Evolutionary conservation across 2,797 vertebrate genomes (phyloP).

Genomic region (Argyrosomus regius): DNA sequence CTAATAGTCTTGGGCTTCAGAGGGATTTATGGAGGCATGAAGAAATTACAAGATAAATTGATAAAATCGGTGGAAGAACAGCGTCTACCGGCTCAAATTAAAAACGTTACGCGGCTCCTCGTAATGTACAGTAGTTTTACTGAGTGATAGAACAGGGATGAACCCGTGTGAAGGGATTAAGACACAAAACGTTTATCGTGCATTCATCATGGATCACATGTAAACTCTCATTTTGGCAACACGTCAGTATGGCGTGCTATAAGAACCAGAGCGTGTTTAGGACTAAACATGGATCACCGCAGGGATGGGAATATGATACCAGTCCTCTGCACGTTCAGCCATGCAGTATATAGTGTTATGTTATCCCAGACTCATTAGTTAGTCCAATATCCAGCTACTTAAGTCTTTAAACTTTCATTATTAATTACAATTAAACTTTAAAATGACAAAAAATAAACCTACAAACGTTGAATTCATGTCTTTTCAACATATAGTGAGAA

Average conservation of each 20-base stretch:
- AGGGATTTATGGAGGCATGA: conserved; percentile 37
- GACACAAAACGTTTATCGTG: conserved; percentile 1
- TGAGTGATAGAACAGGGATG: not conserved
- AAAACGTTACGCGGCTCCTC: not conserved
- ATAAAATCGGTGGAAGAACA: conserved; percentile 27
- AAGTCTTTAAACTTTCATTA: not conserved
- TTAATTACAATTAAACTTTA: too few species aligned
- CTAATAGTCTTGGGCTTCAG: conserved; percentile 59
- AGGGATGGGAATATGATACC: too few species aligned
- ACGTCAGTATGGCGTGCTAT: not conserved
- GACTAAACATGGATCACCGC: not conserved
- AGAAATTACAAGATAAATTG: conserved; percentile 14
- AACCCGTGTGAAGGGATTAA: not conserved
- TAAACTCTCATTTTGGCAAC: conserved; percentile 20
- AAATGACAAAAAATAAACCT: too few species aligned
- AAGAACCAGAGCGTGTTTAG: not conserved
- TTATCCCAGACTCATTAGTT: not conserved
- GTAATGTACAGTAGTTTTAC: not conserved
- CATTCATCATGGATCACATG: conserved; percentile 9
- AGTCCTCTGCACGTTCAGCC: not conserved
- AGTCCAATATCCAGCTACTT: not conserved
- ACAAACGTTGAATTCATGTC: too few species aligned
- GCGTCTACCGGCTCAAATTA: conserved; percentile 1
- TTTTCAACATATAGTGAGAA: too few species aligned
- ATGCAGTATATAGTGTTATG: too few species aligned